Evolutionary conservation across 1,140 invertebrate species (phyloP).

Genomic region (Alviniconcha marisindica): DNA sequence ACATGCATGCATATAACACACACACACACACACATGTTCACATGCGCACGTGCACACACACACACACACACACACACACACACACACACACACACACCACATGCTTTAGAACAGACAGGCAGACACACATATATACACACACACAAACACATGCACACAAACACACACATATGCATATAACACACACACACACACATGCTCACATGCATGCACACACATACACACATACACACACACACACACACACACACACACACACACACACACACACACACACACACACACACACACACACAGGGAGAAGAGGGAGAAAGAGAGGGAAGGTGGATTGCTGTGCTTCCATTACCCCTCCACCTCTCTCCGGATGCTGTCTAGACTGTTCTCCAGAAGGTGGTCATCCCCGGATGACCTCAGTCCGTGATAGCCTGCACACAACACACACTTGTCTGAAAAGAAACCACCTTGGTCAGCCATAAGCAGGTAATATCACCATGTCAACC

Average conservation of each 20-base stretch:
- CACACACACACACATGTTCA: background rate
- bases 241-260: background rate
- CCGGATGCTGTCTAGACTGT: slow-evolving; percentile 63
- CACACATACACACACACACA: background rate
- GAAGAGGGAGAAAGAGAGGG: no score
- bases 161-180: background rate
- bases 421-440: slow-evolving; percentile 64
- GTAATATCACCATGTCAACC: background rate
- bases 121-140: no score
- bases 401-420: slow-evolving; percentile 60
- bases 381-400: slow-evolving; percentile 66
- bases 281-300: background rate
- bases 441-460: no score
- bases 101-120: no score
- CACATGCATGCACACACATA: background rate
- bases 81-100: no score
- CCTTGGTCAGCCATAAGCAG: no score
- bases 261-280: background rate
- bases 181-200: background rate
- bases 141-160: no score
- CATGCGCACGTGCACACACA: no score
- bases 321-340: no score
- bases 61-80: background rate
- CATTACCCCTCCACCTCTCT: slow-evolving; percentile 65
- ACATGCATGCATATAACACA: background rate